Percentiles rank a stretch among this genome's conserved stretches.
Conservation (phyloP, 2,113 vertebrate genomes). For the Eolophus roseicapilla region DNA sequence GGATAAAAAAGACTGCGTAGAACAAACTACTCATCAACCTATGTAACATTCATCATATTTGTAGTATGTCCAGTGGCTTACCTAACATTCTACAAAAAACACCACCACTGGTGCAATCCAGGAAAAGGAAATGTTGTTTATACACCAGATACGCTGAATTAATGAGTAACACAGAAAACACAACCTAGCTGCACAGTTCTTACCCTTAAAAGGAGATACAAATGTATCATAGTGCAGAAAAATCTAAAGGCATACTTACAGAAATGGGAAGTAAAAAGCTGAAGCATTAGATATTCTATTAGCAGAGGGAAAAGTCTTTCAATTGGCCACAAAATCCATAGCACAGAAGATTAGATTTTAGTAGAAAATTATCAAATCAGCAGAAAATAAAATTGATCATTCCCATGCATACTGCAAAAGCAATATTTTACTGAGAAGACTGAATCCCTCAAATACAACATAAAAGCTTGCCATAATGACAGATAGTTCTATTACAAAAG, state of each 20-base stretch:
- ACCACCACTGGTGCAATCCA: not conserved
- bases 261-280: not conserved
- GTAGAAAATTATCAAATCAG: conserved; percentile 61
- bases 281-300: conserved; percentile 4
- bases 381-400: conserved; percentile 62
- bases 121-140: not conserved
- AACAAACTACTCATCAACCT: not conserved
- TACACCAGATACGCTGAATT: not conserved
- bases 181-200: not conserved
- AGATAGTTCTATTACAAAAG: conserved; percentile 67
- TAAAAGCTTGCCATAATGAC: conserved; percentile 65
- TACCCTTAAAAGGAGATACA: not conserved
- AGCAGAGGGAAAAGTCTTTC: not conserved
- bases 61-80: not conserved
- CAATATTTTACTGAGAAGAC: conserved; percentile 52
- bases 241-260: not conserved
- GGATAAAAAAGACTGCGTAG: not conserved
- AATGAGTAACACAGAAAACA: not conserved
- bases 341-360: conserved; percentile 51
- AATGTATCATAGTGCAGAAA: not conserved
- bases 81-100: not conserved
- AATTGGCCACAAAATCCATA: not conserved
- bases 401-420: conserved; percentile 46
- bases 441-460: conserved; percentile 30
- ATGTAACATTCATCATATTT: not conserved